Percentiles rank a stretch among this genome's conserved stretches.
phyloP scores from a whole-genome alignment of 2,888 invertebrate species.

The Bruchidius siliquastri region DNA sequence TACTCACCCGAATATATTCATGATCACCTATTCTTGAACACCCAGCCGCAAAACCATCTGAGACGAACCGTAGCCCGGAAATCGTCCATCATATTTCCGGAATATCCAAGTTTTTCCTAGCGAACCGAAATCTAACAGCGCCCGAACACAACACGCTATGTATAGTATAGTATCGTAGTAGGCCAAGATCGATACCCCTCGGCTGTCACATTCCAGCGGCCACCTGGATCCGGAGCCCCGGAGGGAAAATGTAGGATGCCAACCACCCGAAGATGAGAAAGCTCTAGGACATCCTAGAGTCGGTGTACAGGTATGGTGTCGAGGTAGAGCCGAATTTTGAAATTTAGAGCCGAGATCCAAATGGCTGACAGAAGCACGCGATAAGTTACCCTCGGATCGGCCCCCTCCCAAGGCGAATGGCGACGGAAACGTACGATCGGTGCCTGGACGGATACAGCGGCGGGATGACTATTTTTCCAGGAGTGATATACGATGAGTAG shows the following conservation, averaged over 20 bases:
- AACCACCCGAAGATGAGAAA: not conserved
- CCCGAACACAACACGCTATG: conserved; percentile 18
- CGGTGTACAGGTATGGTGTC: not conserved
- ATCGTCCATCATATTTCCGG: conserved; percentile 36
- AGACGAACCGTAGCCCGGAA: conserved; percentile 34
- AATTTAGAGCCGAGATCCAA: conserved; percentile 36
- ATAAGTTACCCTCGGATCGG: conserved; percentile 16
- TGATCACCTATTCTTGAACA: conserved; percentile 45
- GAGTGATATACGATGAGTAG: conserved; percentile 6
- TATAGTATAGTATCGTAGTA: conserved; percentile 16
- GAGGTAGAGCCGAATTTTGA: conserved; percentile 6
- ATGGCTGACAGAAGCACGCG: not conserved
- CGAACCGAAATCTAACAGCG: conserved; percentile 13
- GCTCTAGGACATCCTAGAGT: not conserved
- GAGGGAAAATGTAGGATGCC: conserved; percentile 5
- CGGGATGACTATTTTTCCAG: not conserved
- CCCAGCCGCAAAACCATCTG: conserved; percentile 33
- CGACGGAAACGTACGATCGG: conserved; percentile 16
- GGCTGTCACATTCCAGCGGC: conserved; percentile 5
- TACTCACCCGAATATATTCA: conserved; percentile 34
- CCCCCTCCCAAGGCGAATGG: conserved; percentile 37
- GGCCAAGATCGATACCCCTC: conserved; percentile 8
- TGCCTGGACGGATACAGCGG: not conserved
- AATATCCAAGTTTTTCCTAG: conserved; percentile 5
- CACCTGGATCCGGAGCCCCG: conserved; percentile 2